Percentiles rank a stretch among this genome's conserved stretches.
These are phyloP conservation scores for Piaya cayana DNA, from an alignment of 2,113 vertebrate species.

Conservation along the genomic window DNA sequence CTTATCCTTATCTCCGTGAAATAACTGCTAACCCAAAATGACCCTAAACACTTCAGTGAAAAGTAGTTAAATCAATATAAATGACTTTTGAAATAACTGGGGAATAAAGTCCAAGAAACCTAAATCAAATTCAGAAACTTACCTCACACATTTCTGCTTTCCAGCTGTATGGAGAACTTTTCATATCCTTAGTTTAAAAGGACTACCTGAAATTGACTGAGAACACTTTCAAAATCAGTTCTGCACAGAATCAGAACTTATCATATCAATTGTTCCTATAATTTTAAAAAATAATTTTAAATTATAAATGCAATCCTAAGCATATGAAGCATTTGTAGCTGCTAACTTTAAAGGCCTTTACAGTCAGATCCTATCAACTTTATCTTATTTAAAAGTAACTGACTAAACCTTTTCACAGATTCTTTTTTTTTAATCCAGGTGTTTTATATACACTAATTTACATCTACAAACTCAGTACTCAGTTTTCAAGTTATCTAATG, in stretches of 20 bases:
- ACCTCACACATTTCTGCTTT: neutral
- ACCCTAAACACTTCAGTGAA: neutral
- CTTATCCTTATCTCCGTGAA: neutral
- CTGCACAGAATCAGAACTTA: neutral
- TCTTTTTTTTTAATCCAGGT: neutral
- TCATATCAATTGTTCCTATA: neutral
- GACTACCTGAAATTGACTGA: neutral
- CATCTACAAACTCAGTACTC: neutral
- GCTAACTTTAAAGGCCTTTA: neutral
- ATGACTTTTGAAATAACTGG: neutral
- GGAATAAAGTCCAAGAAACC: neutral
- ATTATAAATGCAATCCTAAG: neutral
- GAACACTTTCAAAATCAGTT: neutral
- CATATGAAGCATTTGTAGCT: neutral
- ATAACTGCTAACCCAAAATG: neutral
- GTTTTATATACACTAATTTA: neutral
- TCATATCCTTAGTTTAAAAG: neutral
- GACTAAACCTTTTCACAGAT: neutral
- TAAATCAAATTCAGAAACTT: neutral
- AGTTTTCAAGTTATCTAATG: neutral
- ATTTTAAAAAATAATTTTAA: neutral
- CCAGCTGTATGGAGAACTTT: accelerated
- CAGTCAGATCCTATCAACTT: neutral
- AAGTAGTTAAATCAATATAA: neutral
- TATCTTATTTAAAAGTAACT: slow-evolving; percentile 1